A percentile compares a stretch with the other conserved stretches of the same genome.
phyloP scores from a whole-genome alignment of 2,888 invertebrate species.

The Tethea ocularis region DNA sequence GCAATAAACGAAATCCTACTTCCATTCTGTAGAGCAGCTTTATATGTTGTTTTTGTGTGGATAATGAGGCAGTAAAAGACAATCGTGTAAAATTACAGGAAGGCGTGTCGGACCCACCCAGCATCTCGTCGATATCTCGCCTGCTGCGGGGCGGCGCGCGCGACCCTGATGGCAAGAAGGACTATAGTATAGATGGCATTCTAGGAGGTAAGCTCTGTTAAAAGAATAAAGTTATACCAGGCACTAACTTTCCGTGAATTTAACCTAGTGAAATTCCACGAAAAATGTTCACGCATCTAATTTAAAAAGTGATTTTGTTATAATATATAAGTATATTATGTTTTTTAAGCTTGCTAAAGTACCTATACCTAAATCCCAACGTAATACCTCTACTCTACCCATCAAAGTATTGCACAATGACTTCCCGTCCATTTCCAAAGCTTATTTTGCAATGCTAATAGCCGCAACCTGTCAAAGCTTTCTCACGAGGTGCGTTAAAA shows the following conservation, averaged over 20 bases:
- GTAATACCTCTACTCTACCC: conserved; percentile 21
- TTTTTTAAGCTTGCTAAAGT: too few relatives aligned
- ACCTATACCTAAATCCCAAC: too few relatives aligned
- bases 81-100: conserved; percentile 84
- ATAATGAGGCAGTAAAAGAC: conserved; percentile 33
- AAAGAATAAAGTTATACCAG: too few relatives aligned
- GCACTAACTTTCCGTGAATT: too few relatives aligned
- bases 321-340: too few relatives aligned
- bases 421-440: conserved; percentile 53
- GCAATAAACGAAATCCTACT: neutral
- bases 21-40: neutral
- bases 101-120: conserved; percentile 96
- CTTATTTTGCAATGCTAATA: conserved; percentile 54
- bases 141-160: conserved; percentile 92
- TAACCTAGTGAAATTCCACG: too few relatives aligned
- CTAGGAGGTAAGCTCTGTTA: conserved; percentile 89
- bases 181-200: conserved; percentile 95
- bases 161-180: conserved; percentile 92
- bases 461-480: conserved; percentile 76
- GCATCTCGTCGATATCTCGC: conserved; percentile 96
- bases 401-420: conserved; percentile 56
- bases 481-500: conserved; percentile 72
- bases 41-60: conserved; percentile 17
- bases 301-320: too few relatives aligned
- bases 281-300: too few relatives aligned